A percentile compares a stretch with the other conserved stretches of the same genome.
Conservation (phyloP, 2,888 invertebrate species). For the Liodrosophila aerea region DNA sequence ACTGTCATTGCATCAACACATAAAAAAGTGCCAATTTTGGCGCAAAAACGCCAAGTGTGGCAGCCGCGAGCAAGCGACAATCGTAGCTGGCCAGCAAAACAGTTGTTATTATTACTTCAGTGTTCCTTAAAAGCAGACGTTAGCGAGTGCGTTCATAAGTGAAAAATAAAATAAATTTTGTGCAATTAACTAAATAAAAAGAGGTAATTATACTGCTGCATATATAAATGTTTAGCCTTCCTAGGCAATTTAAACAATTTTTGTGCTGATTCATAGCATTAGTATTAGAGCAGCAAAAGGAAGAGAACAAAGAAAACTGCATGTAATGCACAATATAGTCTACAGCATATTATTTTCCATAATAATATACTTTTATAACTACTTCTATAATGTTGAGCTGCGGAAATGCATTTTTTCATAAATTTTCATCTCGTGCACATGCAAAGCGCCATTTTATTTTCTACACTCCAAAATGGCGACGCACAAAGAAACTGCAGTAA, state of each 20-base stretch:
- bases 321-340: no score
- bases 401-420: slow-evolving; percentile 5
- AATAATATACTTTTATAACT: no score
- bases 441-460: slow-evolving; percentile 29
- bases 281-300: neutral
- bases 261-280: neutral
- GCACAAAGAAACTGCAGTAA: slow-evolving; percentile 32
- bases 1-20: no score
- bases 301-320: slow-evolving; percentile 23
- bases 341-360: no score
- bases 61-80: no score
- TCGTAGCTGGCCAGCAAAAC: no score
- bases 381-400: no score
- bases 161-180: slow-evolving; percentile 2
- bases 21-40: no score
- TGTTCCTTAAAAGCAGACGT: slow-evolving; percentile 29
- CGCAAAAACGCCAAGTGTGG: no score
- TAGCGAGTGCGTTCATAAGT: neutral
- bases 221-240: neutral
- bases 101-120: slow-evolving; percentile 32
- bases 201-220: slow-evolving; percentile 33
- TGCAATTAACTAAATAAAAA: slow-evolving; percentile 3
- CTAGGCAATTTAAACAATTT: neutral
- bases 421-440: neutral
- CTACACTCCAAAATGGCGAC: slow-evolving; percentile 43